Evolutionary conservation across 2,797 vertebrate genomes (phyloP).

Genomic region (Lophotriccus pileatus): DNA sequence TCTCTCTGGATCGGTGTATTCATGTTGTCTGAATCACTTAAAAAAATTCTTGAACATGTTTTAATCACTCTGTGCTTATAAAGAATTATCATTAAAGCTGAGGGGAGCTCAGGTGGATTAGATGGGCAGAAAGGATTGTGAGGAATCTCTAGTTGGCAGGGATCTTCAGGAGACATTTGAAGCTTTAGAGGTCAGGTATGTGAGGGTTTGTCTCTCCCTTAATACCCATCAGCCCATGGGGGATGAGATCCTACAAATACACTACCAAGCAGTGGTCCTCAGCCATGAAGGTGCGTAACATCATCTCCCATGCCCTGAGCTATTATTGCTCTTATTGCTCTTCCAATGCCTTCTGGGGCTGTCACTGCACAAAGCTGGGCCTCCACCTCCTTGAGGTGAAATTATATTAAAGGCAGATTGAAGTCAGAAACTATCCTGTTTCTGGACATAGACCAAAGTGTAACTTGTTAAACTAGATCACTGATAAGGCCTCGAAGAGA

Average conservation of each 20-base stretch:
- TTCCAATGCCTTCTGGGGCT: background rate
- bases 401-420: background rate
- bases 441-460: background rate
- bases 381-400: background rate
- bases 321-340: background rate
- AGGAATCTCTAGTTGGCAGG: background rate
- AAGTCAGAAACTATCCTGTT: background rate
- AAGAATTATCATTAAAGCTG: background rate
- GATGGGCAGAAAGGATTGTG: background rate
- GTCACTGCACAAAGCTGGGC: background rate
- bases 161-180: background rate
- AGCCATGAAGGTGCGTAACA: background rate
- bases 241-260: background rate
- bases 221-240: accelerated
- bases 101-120: background rate
- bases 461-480: background rate
- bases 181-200: background rate
- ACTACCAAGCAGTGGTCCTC: background rate
- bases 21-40: background rate
- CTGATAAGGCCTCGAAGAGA: background rate
- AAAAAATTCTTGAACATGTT: background rate
- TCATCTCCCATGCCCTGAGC: background rate
- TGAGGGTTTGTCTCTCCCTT: background rate
- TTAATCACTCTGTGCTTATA: background rate
- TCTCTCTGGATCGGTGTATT: background rate